phyloP scores from a whole-genome alignment of 2,888 invertebrate species.

The Petrolisthes cinctipes region DNA sequence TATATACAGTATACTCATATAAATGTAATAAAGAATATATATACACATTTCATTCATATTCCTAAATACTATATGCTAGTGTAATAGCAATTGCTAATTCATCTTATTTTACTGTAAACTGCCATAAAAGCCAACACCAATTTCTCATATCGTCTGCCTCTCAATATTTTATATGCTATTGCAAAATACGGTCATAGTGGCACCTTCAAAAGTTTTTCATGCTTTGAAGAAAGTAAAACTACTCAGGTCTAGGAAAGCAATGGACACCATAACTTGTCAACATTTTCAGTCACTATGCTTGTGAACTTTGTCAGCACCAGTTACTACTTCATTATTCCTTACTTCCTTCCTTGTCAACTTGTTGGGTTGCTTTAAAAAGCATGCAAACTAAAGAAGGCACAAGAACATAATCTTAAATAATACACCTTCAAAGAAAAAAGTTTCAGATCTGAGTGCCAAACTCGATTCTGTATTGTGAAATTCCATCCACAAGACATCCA shows the following conservation, averaged over 20 bases:
- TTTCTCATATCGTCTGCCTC: constrained; percentile 63
- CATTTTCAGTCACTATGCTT: constrained; percentile 27
- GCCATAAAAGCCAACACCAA: constrained; percentile 62
- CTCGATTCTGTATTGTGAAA: constrained; percentile 11
- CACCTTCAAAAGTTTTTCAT: constrained; percentile 42
- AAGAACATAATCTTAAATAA: constrained; percentile 56
- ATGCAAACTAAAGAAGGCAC: constrained; percentile 61
- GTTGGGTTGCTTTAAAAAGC: constrained; percentile 62
- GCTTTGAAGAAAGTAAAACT: constrained; percentile 8
- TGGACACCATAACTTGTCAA: constrained; percentile 40
- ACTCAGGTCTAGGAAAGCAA: constrained; percentile 18
- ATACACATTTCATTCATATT: constrained; percentile 24
- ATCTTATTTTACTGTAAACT: constrained; percentile 51
- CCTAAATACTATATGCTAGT: constrained; percentile 45
- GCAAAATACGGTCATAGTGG: constrained; percentile 32
- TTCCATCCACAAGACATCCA: constrained; percentile 46
- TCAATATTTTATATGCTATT: constrained; percentile 43
- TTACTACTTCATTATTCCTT: constrained; percentile 59
- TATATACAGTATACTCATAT: constrained; percentile 27
- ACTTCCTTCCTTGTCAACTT: constrained; percentile 63
- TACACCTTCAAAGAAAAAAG: constrained; percentile 51
- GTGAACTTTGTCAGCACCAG: constrained; percentile 52
- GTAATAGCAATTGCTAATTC: constrained; percentile 47
- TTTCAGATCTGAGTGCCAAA: constrained; percentile 32
- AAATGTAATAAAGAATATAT: constrained; percentile 27